Conservation (phyloP, 2,797 vertebrate species). For the Leptodactylus fallax region DNA sequence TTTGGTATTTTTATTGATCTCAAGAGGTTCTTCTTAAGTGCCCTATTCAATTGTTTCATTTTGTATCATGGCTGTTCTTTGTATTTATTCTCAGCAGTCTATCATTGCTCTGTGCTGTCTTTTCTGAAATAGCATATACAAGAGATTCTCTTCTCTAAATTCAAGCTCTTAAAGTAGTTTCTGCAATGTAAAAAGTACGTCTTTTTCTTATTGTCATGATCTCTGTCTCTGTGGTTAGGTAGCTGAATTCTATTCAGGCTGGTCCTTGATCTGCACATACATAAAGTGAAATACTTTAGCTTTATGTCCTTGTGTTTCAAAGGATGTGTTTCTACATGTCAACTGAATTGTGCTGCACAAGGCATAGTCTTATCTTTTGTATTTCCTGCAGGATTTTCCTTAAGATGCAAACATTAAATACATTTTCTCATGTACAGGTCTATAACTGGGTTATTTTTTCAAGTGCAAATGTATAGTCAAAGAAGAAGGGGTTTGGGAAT, state of each 20-base stretch:
- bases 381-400: background rate
- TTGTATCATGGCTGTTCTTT: background rate
- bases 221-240: background rate
- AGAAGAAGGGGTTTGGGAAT: background rate
- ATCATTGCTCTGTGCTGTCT: background rate
- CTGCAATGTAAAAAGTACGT: background rate
- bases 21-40: background rate
- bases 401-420: background rate
- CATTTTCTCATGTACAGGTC: background rate
- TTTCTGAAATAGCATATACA: background rate
- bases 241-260: background rate
- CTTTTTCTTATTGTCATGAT: background rate
- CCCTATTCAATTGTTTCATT: background rate
- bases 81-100: constrained; percentile 1
- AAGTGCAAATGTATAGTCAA: constrained; percentile 1
- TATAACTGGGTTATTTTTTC: background rate
- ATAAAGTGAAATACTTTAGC: constrained; percentile 8
- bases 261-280: constrained; percentile 1
- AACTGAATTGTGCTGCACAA: constrained; percentile 12
- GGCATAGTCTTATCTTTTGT: background rate
- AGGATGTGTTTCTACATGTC: background rate
- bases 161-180: background rate
- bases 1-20: constrained; percentile 22
- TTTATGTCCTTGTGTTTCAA: constrained; percentile 14
- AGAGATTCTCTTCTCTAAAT: background rate